Evolutionary conservation across 2,888 invertebrate genomes (phyloP), one percentile per base, ranked within the genome.

Genomic region (Clistopyga incitator): DNA sequence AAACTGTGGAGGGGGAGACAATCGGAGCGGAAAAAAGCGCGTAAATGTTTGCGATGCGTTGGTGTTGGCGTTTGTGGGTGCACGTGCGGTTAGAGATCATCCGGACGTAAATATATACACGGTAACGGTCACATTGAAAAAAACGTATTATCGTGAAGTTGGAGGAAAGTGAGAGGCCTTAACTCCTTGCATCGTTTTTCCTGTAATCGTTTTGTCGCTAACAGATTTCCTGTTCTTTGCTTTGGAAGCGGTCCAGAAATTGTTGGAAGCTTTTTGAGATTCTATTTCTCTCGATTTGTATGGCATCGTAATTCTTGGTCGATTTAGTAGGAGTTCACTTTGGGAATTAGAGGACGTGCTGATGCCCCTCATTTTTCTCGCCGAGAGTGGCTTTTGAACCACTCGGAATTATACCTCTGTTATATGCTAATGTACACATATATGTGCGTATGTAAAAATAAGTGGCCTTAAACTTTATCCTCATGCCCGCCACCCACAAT

Each of bases 391-490:
- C 11, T 54, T 34, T 67, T 34, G n/a, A 1, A 67, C 65, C 18
- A 52, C 18, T 52, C 13, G 29, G 47, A 38, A 68, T 1, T 1
- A 13, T 38, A 68, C 38, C 8, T 38, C 1, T 38, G 1, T 8
- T 38, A 38, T 38, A 38, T 38, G 6, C 2, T 38, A 8, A 1
- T 38, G 10, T 38, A 38, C 38, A 11, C 20, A 11, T 42, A 20
- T 25, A 38, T 68, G 47, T 61, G 13, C 18, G 47, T 6, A 45
- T 47, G 42, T 74, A 76, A 79, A 83, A 85, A 86, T 86, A 81
- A 79, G 68, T 67, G 86, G 74, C 84, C 82, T 86, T 84, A 85
- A 85, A 85, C 84, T 85, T 84, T 78, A 76, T 74, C 72, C 67
- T 77, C 42, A 70, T 65, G 47, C 65, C 50, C 72, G 78, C 81